Conservation (phyloP, 2,797 vertebrate genomes). For the Anomalospiza imberbis region DNA sequence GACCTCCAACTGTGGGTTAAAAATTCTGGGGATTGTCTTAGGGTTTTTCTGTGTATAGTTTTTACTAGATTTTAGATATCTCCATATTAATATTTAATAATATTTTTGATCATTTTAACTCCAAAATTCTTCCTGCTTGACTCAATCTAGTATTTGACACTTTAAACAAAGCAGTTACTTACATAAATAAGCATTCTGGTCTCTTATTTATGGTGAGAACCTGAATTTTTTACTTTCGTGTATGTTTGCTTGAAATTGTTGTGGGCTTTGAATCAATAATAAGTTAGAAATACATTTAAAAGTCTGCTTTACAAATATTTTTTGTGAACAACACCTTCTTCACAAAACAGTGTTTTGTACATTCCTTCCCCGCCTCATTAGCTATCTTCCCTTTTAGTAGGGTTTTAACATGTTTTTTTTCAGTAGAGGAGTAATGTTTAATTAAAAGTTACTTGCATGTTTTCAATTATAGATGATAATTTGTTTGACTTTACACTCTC, state of each 20-base stretch:
- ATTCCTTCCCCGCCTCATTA: neutral
- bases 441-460: conserved; percentile 64
- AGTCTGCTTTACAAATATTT: neutral
- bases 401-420: conserved; percentile 34
- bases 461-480: conserved; percentile 64
- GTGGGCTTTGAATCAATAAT: neutral
- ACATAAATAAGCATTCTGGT: neutral
- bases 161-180: neutral
- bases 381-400: neutral
- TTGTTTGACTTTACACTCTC: conserved; percentile 68
- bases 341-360: neutral
- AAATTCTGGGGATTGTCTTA: neutral
- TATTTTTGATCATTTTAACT: neutral
- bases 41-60: neutral
- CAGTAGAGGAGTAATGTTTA: conserved; percentile 57
- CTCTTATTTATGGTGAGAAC: neutral
- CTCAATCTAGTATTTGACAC: neutral
- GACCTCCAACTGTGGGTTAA: neutral
- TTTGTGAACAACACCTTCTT: neutral
- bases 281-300: neutral
- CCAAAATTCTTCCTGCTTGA: neutral
- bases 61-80: neutral
- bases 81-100: neutral
- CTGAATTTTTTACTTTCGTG: neutral
- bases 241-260: neutral